Evolutionary conservation across 2,113 vertebrate genomes (phyloP).

Genomic region (Hemibagrus wyckioides): DNA sequence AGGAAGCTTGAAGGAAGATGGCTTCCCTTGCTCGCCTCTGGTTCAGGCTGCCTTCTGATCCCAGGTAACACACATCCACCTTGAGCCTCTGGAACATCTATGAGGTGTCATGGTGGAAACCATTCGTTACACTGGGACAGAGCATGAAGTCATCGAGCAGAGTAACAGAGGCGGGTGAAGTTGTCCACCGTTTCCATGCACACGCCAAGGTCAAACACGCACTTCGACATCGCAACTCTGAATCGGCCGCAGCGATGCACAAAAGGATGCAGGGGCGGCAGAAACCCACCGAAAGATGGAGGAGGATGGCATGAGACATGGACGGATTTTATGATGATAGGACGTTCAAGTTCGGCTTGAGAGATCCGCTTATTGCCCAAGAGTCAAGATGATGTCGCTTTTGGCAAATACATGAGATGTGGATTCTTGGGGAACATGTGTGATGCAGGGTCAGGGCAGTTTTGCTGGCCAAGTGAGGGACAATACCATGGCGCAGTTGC

Average conservation of each 20-base stretch:
- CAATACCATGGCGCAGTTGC: constrained; percentile 1
- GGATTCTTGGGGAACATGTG: not conserved
- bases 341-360: not conserved
- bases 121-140: constrained; percentile 1
- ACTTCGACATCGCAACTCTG: not conserved
- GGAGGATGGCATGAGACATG: not conserved
- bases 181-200: constrained; percentile 27
- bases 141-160: constrained; percentile 1
- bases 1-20: constrained; percentile 35
- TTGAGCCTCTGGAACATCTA: not conserved
- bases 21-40: constrained; percentile 27
- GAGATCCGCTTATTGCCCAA: not conserved
- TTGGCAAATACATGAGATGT: not conserved
- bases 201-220: constrained; percentile 51
- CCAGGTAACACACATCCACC: constrained; percentile 34
- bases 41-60: constrained; percentile 20
- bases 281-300: not conserved
- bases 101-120: constrained; percentile 11
- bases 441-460: not conserved
- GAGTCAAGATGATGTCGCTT: not conserved
- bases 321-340: not conserved
- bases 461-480: not conserved
- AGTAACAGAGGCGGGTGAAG: constrained; percentile 31
- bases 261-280: not conserved
- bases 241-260: not conserved